Evolutionary conservation across 2,113 vertebrate genomes (phyloP).

Genomic region (Callithrix jacchus): DNA sequence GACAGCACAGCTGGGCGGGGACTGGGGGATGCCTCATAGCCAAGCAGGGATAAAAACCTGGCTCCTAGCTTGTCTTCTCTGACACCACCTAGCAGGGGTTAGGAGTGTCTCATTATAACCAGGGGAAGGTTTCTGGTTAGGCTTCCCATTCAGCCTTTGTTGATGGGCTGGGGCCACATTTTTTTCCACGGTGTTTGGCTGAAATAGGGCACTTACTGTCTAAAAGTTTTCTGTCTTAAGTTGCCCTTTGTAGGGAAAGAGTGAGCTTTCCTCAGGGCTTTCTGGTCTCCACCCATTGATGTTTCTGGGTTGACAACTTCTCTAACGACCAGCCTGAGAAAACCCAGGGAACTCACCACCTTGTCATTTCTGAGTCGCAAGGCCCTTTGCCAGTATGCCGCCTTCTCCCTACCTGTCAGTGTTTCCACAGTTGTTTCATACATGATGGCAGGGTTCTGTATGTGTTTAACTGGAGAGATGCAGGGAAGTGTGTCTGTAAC

Average conservation of each 20-base stretch:
- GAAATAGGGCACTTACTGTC: not conserved
- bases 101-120: accelerated
- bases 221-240: not conserved
- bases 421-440: accelerated
- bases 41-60: not conserved
- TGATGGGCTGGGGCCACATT: too few species aligned
- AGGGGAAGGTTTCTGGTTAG: not conserved
- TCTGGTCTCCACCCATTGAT: not conserved
- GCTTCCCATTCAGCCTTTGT: not conserved
- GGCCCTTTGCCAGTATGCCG: not conserved
- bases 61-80: not conserved
- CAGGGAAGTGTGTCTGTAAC: not conserved
- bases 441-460: accelerated
- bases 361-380: accelerated
- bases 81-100: not conserved
- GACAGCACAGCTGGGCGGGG: not conserved
- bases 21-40: not conserved
- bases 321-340: not conserved
- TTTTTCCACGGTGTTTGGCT: not conserved
- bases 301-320: not conserved
- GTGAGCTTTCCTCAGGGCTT: not conserved
- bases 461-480: accelerated
- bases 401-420: not conserved
- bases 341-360: accelerated
- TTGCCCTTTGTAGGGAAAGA: not conserved